Conservation (phyloP, 2,888 invertebrate species). For the Argynnis bischoffii region DNA sequence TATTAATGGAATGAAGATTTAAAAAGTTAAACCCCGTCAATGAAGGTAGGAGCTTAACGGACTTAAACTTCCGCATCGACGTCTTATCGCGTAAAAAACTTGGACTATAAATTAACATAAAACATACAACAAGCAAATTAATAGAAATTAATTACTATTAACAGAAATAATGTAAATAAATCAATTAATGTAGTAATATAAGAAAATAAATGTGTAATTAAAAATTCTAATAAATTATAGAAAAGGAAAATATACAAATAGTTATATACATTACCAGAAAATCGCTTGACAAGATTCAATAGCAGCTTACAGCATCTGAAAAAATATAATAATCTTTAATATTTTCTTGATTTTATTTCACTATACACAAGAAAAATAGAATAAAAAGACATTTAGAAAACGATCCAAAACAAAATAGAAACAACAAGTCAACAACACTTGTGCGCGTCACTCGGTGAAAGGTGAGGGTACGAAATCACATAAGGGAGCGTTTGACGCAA, state of each 20-base stretch:
- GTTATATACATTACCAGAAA: slow-evolving; percentile 53
- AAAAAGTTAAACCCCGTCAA: slow-evolving; percentile 5
- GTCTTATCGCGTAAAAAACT: slow-evolving; percentile 9
- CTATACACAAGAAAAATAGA: slow-evolving; percentile 18
- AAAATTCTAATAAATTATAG: slow-evolving; percentile 27
- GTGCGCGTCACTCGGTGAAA: slow-evolving; percentile 61
- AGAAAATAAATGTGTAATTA: background rate
- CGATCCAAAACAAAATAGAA: slow-evolving; percentile 68
- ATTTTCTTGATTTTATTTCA: background rate
- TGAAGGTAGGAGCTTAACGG: slow-evolving; percentile 9
- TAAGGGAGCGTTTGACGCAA: slow-evolving; percentile 64
- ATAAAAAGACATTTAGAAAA: slow-evolving; percentile 49
- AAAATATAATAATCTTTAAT: slow-evolving; percentile 42
- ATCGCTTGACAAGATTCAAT: slow-evolving; percentile 17
- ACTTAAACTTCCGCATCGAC: slow-evolving; percentile 9
- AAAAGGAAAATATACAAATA: slow-evolving; percentile 8
- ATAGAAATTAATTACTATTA: background rate
- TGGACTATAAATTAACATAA: slow-evolving; percentile 3
- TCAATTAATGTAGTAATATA: background rate
- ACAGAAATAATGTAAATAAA: background rate
- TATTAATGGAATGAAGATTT: background rate
- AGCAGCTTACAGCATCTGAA: slow-evolving; percentile 50
- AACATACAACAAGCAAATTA: background rate
- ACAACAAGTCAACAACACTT: slow-evolving; percentile 76
- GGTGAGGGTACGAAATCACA: slow-evolving; percentile 62